Evolutionary conservation across 2,113 vertebrate genomes (phyloP), one percentile per base, ranked within the genome.

Genomic region (Myotis davidii): DNA sequence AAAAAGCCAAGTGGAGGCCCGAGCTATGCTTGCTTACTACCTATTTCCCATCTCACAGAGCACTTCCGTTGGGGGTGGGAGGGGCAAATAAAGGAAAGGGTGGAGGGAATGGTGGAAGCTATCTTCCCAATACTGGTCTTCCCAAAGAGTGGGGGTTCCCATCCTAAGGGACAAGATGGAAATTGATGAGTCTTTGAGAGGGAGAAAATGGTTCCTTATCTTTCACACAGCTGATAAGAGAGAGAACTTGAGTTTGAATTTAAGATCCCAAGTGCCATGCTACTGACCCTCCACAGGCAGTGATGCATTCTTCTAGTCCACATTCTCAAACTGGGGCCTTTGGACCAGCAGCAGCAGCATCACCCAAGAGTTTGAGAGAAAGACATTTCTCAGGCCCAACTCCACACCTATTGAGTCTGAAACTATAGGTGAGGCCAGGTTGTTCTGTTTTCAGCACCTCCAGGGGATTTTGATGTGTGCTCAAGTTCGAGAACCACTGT

Each of bases 151-250:
- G 10, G 59, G 74, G 25, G 29, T 39, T 61, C 45, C 25, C 32
- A 90, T 90, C 65, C 81, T 81, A 76, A 70, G 23, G 65, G 25
- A n/a, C 2, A 18, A 74, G 59, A 72, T 74, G 50, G 76, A 32
- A 67, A 94, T 9, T 61, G n/a, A 42, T 74, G 37, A 73, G 29
- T 92, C 50, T 89, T 81, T 39, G 54, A 90, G 32, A 64, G 27
- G 54, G 18, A 76, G n/a, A 61, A 89, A 94, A 92, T 52, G 12
- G 20, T 93, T 85, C 29, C n/a, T 91, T 42, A 21, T 79, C 42
- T 83, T 85, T 48, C 59, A 42, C 79, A 70, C 0, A 48, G 34
- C 42, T 92, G 50, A 79, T 79, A 48, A 72, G 9, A 29, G 7
- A 48, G 42, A 77, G 59, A 81, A 50, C 5, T 77, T 79, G 64